Evolutionary conservation across 1,140 invertebrate genomes (phyloP).

Genomic region (Saccostrea echinata): DNA sequence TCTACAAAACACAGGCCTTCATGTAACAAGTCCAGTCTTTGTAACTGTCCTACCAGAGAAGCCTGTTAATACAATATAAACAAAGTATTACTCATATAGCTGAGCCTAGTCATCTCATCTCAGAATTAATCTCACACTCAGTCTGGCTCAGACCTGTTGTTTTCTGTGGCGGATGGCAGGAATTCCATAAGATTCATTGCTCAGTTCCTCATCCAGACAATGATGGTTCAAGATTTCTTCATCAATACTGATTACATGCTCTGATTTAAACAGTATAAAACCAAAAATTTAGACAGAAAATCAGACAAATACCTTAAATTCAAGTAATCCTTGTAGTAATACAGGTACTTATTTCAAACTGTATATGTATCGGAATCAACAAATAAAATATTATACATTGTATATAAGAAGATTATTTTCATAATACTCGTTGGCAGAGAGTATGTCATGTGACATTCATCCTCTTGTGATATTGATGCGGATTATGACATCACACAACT

Average conservation of each 20-base stretch:
- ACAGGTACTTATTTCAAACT: no score
- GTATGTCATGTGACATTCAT: no score
- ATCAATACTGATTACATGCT: slow-evolving; percentile 58
- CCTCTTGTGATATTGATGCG: no score
- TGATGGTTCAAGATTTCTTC: slow-evolving; percentile 69
- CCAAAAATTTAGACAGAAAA: neutral
- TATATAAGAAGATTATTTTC: no score
- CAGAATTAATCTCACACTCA: neutral
- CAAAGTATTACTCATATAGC: neutral
- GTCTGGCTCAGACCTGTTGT: slow-evolving; percentile 63
- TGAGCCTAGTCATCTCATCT: neutral
- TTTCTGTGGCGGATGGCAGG: slow-evolving; percentile 70
- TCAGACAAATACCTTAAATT: neutral
- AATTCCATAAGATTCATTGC: slow-evolving; percentile 83
- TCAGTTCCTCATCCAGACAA: slow-evolving; percentile 82
- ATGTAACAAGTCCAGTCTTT: slow-evolving; percentile 64
- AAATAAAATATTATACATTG: no score
- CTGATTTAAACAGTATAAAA: slow-evolving; percentile 52
- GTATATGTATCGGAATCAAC: no score
- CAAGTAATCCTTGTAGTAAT: no score
- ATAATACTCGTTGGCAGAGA: no score
- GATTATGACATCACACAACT: no score
- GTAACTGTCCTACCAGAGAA: slow-evolving; percentile 74
- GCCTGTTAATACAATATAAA: slow-evolving; percentile 63
- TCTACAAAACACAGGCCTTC: slow-evolving; percentile 85